phyloP scores from a whole-genome alignment of 2,113 vertebrate genomes.

The Macroglossus sobrinus region DNA sequence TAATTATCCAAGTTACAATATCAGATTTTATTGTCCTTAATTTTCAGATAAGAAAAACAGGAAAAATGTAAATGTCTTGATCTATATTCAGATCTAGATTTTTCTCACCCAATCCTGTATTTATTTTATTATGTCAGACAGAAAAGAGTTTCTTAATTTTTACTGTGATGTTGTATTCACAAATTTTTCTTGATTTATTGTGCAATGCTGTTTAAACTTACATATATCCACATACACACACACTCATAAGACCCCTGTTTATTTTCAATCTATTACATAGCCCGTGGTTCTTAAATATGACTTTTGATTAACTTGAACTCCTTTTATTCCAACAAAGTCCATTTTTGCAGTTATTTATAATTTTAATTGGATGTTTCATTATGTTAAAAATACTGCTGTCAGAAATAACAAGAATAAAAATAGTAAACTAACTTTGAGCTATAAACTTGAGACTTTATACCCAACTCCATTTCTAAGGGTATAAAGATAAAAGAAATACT shows the following conservation, averaged over 20 bases:
- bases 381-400: slow-evolving; percentile 74
- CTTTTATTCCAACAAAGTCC: not conserved
- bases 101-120: not conserved
- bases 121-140: not conserved
- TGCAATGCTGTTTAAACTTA: not conserved
- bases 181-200: not conserved
- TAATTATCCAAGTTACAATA: not conserved
- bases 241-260: not conserved
- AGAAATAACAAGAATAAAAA: slow-evolving; percentile 69
- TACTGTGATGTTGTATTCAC: not conserved
- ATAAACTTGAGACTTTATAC: slow-evolving; percentile 48
- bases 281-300: not conserved
- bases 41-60: not conserved
- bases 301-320: not conserved
- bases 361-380: slow-evolving; percentile 35
- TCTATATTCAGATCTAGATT: not conserved
- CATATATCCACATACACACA: not conserved
- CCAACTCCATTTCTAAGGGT: not conserved
- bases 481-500: slow-evolving; percentile 79
- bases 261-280: not conserved
- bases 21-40: not conserved
- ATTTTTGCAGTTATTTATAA: slow-evolving; percentile 17
- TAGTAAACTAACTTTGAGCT: slow-evolving; percentile 72
- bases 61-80: not conserved
- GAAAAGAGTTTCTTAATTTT: not conserved